Percentiles rank a stretch among this genome's conserved stretches.
These are phyloP conservation scores for Malacoraja senta DNA, from an alignment of 2,797 vertebrate genomes.

Conservation along the genomic window DNA sequence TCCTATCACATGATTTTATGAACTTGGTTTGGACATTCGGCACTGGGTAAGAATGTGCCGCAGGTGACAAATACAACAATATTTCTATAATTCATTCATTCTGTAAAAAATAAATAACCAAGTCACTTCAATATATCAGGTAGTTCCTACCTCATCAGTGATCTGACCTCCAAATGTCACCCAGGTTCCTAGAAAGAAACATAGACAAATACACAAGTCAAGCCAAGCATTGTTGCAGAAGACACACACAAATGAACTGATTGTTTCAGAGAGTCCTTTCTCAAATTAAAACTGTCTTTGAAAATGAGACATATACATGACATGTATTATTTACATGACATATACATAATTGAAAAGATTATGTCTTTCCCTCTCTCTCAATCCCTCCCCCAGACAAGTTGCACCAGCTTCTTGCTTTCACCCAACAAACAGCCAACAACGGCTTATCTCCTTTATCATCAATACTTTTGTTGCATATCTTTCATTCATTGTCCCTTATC, in stretches of 20 bases:
- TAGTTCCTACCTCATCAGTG: conserved; percentile 79
- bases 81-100: not conserved
- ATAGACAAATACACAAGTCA: not conserved
- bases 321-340: too few relatives aligned
- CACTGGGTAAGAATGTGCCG: too few relatives aligned
- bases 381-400: too few relatives aligned
- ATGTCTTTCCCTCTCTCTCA: not conserved
- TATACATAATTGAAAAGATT: not conserved
- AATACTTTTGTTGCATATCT: too few relatives aligned
- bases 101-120: not conserved
- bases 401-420: too few relatives aligned
- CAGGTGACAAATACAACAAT: not conserved
- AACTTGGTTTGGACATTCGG: too few relatives aligned
- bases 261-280: not conserved
- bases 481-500: too few relatives aligned
- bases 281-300: not conserved
- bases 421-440: too few relatives aligned
- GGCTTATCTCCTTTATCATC: too few relatives aligned
- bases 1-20: too few relatives aligned
- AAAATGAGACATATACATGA: too few relatives aligned
- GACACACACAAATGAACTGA: not conserved
- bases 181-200: conserved; percentile 77
- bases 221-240: not conserved
- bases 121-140: not conserved
- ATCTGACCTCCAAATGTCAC: conserved; percentile 95